Evolutionary conservation across 2,113 vertebrate genomes (phyloP).

Genomic region (Melanerpes formicivorus): DNA sequence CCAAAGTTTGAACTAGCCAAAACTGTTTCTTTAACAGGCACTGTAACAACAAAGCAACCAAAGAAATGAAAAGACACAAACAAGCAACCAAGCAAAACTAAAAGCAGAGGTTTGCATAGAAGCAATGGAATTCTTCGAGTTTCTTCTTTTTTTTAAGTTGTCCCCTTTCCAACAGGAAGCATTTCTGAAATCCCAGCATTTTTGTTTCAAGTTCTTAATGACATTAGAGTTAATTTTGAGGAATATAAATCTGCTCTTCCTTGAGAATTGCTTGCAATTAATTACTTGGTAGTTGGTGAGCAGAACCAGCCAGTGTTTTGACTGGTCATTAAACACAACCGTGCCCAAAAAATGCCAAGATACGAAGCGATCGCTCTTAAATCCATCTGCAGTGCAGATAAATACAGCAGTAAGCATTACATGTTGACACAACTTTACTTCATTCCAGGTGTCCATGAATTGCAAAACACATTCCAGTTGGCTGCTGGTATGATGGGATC

Average conservation of each 20-base stretch:
- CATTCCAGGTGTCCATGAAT: background rate
- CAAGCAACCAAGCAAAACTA: background rate
- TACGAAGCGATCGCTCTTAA: background rate
- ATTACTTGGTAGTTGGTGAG: background rate
- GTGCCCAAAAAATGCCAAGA: background rate
- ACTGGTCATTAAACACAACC: background rate
- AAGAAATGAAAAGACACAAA: background rate
- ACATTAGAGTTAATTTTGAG: background rate
- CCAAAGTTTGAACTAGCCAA: background rate
- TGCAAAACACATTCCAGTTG: background rate
- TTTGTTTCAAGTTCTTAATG: background rate
- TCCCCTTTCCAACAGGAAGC: background rate
- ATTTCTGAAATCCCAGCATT: background rate
- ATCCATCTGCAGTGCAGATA: background rate
- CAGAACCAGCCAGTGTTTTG: background rate
- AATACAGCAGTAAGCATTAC: background rate
- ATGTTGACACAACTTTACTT: background rate
- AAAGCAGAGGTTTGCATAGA: background rate
- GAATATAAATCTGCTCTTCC: background rate
- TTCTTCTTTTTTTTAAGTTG: background rate
- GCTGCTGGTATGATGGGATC: background rate
- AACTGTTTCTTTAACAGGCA: background rate
- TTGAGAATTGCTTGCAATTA: background rate
- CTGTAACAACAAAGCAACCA: background rate
- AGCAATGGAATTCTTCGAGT: background rate